Percentiles rank a stretch among this genome's conserved stretches.
Evolutionary conservation across 2,113 vertebrate genomes (phyloP).

Genomic region (Psittacula cyanocephala): DNA sequence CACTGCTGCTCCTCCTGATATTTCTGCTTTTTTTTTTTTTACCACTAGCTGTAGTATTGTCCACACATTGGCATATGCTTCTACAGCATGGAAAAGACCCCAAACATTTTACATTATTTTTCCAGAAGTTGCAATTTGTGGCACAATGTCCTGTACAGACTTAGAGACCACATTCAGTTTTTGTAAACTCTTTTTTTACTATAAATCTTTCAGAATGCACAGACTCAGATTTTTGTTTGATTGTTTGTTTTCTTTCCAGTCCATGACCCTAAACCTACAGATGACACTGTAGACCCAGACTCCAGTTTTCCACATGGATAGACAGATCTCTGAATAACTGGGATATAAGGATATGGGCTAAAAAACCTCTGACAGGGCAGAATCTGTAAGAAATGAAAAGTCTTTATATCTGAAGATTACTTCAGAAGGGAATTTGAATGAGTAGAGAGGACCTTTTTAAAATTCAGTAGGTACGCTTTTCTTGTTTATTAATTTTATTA

Average conservation of each 20-base stretch:
- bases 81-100: background rate
- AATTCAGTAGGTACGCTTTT: background rate
- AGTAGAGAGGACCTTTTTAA: background rate
- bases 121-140: background rate
- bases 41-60: background rate
- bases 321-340: background rate
- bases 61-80: background rate
- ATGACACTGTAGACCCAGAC: rapidly evolving
- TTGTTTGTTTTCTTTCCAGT: background rate
- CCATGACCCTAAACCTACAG: background rate
- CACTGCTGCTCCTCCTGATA: background rate
- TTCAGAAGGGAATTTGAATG: background rate
- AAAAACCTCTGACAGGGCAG: background rate
- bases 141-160: background rate
- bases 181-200: background rate
- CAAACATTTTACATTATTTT: background rate
- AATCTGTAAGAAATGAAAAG: background rate
- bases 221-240: background rate
- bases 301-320: background rate
- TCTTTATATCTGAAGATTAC: background rate
- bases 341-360: background rate
- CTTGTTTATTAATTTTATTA: slow-evolving; percentile 23
- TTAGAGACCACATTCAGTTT: background rate
- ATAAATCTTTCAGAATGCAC: background rate
- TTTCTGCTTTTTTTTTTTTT: background rate